phyloP scores from a whole-genome alignment of 2,888 invertebrate species.

The Argyra leucocephala region DNA sequence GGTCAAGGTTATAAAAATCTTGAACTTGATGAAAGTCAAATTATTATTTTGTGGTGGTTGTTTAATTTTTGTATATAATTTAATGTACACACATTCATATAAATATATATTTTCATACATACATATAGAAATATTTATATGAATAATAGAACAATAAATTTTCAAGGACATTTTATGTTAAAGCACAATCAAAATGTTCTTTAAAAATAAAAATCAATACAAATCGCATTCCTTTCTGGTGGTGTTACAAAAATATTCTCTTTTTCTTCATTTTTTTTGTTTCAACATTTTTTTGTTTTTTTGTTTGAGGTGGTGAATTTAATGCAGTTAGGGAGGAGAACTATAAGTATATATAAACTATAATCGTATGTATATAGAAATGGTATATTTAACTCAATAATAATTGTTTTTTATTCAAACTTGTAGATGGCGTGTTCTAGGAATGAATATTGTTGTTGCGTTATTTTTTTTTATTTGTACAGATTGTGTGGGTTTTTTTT shows the following conservation, averaged over 20 bases:
- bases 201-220: neutral
- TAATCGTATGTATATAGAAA: too few species aligned
- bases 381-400: too few species aligned
- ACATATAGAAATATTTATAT: too few species aligned
- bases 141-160: neutral
- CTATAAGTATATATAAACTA: too few species aligned
- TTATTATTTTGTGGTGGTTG: neutral
- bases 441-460: too few species aligned
- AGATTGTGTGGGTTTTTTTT: too few species aligned
- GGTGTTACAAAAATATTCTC: neutral
- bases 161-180: neutral
- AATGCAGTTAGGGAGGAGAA: too few species aligned
- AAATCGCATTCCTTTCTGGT: neutral
- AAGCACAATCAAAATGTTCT: neutral
- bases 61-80: neutral
- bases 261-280: neutral
- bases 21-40: neutral
- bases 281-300: too few species aligned
- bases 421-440: too few species aligned
- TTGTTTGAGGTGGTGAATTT: too few species aligned
- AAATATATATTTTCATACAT: neutral
- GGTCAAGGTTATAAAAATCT: neutral
- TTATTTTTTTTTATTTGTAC: too few species aligned
- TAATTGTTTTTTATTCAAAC: too few species aligned
- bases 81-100: neutral